Conservation (phyloP, 2,113 vertebrate species). For the Nycticryphes semicollaris region DNA sequence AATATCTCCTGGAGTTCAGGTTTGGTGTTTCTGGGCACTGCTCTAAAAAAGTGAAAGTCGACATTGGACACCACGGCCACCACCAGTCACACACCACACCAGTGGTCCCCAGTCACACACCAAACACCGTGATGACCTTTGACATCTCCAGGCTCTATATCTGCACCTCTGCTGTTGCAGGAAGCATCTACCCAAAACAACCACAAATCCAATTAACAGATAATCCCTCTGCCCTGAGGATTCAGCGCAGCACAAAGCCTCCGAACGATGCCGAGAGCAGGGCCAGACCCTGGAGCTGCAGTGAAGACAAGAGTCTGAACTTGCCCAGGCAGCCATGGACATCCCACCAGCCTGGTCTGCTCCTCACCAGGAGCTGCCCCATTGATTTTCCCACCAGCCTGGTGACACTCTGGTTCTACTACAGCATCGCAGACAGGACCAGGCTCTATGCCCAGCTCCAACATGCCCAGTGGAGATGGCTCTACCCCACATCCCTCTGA, state of each 20-base stretch:
- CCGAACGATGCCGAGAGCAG: neutral
- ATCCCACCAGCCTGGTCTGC: neutral
- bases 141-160: neutral
- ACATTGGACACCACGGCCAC: rapidly evolving
- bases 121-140: neutral
- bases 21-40: neutral
- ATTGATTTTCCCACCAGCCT: rapidly evolving
- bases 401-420: neutral
- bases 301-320: neutral
- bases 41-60: rapidly evolving
- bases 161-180: neutral
- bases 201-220: conserved; percentile 3
- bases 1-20: neutral
- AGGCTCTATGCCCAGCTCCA: neutral
- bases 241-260: neutral
- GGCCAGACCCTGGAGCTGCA: neutral
- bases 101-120: rapidly evolving
- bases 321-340: rapidly evolving
- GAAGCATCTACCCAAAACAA: neutral
- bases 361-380: neutral
- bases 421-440: neutral
- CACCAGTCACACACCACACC: neutral
- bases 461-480: rapidly evolving
- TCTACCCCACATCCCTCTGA: neutral
- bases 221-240: neutral